Evolutionary conservation across 2,888 invertebrate genomes (phyloP).

Genomic region (Lycocerus yunnanus): DNA sequence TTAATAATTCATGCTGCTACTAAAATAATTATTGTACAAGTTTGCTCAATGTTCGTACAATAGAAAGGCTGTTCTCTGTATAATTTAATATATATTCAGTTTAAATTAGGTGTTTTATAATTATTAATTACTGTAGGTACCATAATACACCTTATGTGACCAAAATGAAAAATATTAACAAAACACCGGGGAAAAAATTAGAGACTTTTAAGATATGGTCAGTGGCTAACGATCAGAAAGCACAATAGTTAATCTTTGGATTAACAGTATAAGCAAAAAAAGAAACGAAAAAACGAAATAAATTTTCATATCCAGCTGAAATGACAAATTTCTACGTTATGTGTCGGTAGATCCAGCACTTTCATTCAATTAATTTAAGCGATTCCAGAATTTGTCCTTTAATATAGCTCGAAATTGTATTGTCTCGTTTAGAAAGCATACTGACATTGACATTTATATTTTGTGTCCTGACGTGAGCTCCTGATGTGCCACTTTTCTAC

Average conservation of each 20-base stretch:
- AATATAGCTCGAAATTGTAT: neutral
- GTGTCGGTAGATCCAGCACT: neutral
- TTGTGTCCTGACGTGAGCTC: too few relatives aligned
- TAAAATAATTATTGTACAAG: too few relatives aligned
- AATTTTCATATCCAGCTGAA: neutral
- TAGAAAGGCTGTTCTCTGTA: too few relatives aligned
- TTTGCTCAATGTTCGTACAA: too few relatives aligned
- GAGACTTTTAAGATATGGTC: neutral
- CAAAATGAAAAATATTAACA: too few relatives aligned
- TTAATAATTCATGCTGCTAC: too few relatives aligned
- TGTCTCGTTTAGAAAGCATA: neutral
- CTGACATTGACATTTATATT: neutral
- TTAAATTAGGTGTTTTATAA: too few relatives aligned
- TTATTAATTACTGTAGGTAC: too few relatives aligned
- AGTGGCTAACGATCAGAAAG: neutral
- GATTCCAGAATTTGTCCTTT: neutral
- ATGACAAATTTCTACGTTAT: neutral
- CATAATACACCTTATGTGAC: too few relatives aligned
- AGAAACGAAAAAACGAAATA: neutral
- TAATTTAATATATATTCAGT: too few relatives aligned
- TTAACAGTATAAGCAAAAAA: neutral
- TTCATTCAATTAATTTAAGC: neutral
- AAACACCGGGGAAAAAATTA: too few relatives aligned
- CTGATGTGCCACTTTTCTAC: too few relatives aligned
- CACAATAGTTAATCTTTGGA: neutral